These are phyloP conservation scores for Ahaetulla prasina DNA, from an alignment of 2,113 vertebrate genomes.

Conservation along the genomic window DNA sequence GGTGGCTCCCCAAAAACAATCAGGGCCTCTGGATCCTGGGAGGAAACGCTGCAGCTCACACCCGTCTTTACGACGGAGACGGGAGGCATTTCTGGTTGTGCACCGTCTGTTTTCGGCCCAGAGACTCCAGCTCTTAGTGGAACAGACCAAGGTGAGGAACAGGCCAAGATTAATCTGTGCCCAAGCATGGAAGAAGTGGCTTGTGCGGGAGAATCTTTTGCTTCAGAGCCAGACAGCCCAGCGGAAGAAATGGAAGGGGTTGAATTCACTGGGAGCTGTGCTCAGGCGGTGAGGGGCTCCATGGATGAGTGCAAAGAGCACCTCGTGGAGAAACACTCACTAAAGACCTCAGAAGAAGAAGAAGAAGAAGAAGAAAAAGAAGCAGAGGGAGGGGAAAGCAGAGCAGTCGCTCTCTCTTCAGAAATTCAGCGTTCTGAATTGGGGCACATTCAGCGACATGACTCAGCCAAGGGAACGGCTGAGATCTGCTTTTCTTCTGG, in stretches of 20 bases:
- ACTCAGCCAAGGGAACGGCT: too few relatives aligned
- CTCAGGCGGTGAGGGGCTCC: neutral
- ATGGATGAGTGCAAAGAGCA: neutral
- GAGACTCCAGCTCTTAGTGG: too few relatives aligned
- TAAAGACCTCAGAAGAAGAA: too few relatives aligned
- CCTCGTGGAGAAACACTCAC: neutral
- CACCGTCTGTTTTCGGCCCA: neutral
- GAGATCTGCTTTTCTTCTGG: neutral
- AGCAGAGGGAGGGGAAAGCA: neutral
- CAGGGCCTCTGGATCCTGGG: too few relatives aligned
- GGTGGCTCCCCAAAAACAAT: rapidly evolving
- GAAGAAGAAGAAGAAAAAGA: too few relatives aligned
- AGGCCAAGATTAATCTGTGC: neutral
- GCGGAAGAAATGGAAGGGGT: neutral
- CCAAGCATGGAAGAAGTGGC: neutral
- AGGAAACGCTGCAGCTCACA: neutral
- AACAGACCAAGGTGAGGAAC: neutral
- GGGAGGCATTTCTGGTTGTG: neutral
- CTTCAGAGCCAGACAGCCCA: neutral
- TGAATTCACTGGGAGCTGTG: neutral
- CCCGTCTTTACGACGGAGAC: neutral
- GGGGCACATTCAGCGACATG: neutral
- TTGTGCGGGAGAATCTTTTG: rapidly evolving
- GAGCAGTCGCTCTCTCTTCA: rapidly evolving
- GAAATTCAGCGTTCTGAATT: too few relatives aligned